These are phyloP conservation scores for Xestia sexstrigata DNA, from an alignment of 2,888 invertebrate genomes.

Conservation along the genomic window DNA sequence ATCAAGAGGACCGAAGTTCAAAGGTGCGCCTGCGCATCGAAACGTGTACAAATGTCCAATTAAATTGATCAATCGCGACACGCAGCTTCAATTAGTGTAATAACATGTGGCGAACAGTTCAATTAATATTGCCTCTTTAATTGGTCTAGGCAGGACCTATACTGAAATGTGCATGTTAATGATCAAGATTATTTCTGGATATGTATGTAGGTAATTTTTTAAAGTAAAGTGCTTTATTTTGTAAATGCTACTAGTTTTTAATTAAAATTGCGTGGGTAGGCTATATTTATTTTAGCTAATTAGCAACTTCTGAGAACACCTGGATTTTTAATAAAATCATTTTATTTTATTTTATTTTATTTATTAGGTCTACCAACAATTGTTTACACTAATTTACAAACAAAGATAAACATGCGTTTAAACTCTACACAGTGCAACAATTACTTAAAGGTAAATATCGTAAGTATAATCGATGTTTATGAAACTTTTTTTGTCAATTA, in stretches of 20 bases:
- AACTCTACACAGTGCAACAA: too few species aligned
- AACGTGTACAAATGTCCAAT: conserved; percentile 74
- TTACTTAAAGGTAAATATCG: too few species aligned
- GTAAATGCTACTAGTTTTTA: conserved; percentile 4
- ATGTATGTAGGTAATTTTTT: conserved; percentile 9
- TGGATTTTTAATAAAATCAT: conserved; percentile 1
- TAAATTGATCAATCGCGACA: conserved; percentile 72
- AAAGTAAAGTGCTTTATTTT: conserved; percentile 12
- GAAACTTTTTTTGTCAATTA: not conserved
- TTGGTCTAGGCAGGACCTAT: conserved; percentile 54
- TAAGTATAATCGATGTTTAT: too few species aligned
- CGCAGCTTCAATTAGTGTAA: conserved; percentile 73
- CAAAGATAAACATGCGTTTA: too few species aligned
- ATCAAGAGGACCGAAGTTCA: conserved; percentile 58
- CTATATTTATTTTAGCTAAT: conserved; percentile 21
- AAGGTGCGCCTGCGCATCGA: conserved; percentile 52
- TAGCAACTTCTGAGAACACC: not conserved
- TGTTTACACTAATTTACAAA: too few species aligned
- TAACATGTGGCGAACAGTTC: conserved; percentile 55
- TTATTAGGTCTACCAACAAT: too few species aligned
- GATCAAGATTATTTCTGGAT: conserved; percentile 34
- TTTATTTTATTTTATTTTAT: too few species aligned
- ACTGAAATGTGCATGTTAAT: conserved; percentile 54
- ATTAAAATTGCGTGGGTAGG: conserved; percentile 27
- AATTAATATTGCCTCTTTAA: conserved; percentile 66